phyloP scores from a whole-genome alignment of 1,140 invertebrate genomes.

The Daktulosphaira vitifoliae region DNA sequence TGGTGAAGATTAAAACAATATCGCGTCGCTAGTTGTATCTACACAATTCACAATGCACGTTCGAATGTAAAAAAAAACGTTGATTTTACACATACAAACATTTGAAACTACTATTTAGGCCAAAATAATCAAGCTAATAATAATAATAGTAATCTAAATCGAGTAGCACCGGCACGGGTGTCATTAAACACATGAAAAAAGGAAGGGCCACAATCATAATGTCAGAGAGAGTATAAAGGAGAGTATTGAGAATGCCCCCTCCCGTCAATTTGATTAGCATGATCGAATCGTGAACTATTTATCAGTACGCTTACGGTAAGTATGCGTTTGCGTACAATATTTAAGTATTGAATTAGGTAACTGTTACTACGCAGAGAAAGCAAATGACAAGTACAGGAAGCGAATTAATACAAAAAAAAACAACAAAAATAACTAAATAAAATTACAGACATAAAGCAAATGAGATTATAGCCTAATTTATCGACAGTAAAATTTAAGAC shows the following conservation, averaged over 20 bases:
- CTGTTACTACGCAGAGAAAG: slow-evolving; percentile 28
- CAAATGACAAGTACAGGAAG: slow-evolving; percentile 14
- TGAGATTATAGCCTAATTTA: too few relatives aligned
- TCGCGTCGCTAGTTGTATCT: too few relatives aligned
- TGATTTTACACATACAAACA: too few relatives aligned
- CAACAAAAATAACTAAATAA: neutral
- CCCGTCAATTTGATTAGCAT: too few relatives aligned
- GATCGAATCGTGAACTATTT: slow-evolving; percentile 12
- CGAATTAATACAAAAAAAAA: slow-evolving; percentile 9
- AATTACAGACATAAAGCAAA: too few relatives aligned
- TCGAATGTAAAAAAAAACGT: too few relatives aligned
- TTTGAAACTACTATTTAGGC: slow-evolving; percentile 31
- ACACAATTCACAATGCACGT: too few relatives aligned
- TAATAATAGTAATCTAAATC: neutral
- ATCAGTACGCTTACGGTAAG: neutral
- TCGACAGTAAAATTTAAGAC: too few relatives aligned
- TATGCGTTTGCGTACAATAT: neutral
- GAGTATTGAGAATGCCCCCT: too few relatives aligned
- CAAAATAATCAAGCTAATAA: slow-evolving; percentile 26
- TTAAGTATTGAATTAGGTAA: neutral
- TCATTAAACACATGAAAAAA: too few relatives aligned
- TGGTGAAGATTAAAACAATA: too few relatives aligned
- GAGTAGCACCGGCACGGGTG: neutral
- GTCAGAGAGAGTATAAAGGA: neutral
- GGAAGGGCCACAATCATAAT: too few relatives aligned